Base-by-base conservation (phyloP, 2,113 vertebrate species). In the Apistogramma diplotaenia region DNA sequence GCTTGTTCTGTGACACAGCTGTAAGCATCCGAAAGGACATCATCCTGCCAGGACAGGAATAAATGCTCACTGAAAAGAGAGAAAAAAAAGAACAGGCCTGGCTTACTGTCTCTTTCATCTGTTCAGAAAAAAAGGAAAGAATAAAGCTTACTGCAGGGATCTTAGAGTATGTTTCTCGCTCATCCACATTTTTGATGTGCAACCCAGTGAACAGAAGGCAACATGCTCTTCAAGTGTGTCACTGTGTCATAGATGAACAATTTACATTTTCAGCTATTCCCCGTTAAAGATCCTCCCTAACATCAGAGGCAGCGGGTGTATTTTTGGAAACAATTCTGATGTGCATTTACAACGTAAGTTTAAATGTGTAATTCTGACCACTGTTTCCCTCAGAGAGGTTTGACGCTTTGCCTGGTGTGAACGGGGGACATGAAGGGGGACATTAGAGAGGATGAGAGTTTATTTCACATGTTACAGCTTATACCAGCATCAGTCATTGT, bases 11-110 rank as follows among this genome's bases (percentile, higher is more conserved):
- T 81, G 88, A 89, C 90, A 84, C 74, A 29, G 59, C 59, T 61
- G 55, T 81, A 85, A 35, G 77, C 78, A 85, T 85, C 61, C 83
- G 89, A 90, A 87, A 88, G 86, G 40, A 53, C 76, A 61, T 89
- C 79, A 49, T 78, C 75, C 67, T 65, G 58, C 82, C 85, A 91
- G 74, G 81, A 85, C 83, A 74, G 78, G 87, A 85, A 88, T 85
- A 89, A 79, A 87, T 87, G 67, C 71, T 56, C 46, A 5, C 51
- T 70, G 83, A 76, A 88, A 91, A 43, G 78, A 49, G 67, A 61
- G 21, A 74, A 33, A 65, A 60, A 87, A 89, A 72, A 54, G 79
- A 89, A 83, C 4, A 6, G 70, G 79, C 89, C 74, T 78, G 80
- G 65, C 78, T 90, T 78, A 40, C 73, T 76, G 85, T 87, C 49